Base-by-base conservation (phyloP, 2,113 vertebrate species). In the Epinephelus fuscoguttatus region DNA sequence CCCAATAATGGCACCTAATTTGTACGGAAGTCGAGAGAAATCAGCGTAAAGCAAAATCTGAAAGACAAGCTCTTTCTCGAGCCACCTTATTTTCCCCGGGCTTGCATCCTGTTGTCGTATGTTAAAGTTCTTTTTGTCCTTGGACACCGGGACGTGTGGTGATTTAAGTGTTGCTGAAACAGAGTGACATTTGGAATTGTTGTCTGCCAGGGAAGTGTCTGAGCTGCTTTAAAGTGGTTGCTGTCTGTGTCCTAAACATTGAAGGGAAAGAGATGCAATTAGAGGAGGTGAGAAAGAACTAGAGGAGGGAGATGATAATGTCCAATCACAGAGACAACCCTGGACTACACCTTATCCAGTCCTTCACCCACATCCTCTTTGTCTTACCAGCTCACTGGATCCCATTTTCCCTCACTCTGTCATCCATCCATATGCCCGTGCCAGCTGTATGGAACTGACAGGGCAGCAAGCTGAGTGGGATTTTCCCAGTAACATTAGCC, bases 401-500 rank as follows among this genome's bases (percentile, higher is more conserved):
- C 78, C 52, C 30, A 74, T 84, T 90, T 84, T 88, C 83, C 72
- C 13, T 72, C 76, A 4, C 74, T 69, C 87, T 88, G 82, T 88
- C 68, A 78, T 69, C 53, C 64, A 47, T 88, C 81, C 79, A 50
- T 57, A 80, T 71, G 49, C 63, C 78, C 37, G 14, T 86, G 88
- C 87, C 91, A 92, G 85, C 83, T 90, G 53, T 81, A 80, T 72
- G 78, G 40, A 91, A 87, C 76, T 81, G 89, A 88, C 88, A 82
- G 85, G 74, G 84, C 78, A 91, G 84, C 87, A 71, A 81, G 87
- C 25, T 19, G 62, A 88, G 68, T 78, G 89, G 92, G 90, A 91
- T 84, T 91, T 92, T 94, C 94, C 94, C 92, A 94, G 93, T 92
- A 93, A 93, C 90, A 37, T 76, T 75, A 94, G 84, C 80, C 90